These are phyloP conservation scores for Stichodactyla mertensii DNA, from an alignment of 64 coral and sea anemone genomes.

Conservation along the genomic window DNA sequence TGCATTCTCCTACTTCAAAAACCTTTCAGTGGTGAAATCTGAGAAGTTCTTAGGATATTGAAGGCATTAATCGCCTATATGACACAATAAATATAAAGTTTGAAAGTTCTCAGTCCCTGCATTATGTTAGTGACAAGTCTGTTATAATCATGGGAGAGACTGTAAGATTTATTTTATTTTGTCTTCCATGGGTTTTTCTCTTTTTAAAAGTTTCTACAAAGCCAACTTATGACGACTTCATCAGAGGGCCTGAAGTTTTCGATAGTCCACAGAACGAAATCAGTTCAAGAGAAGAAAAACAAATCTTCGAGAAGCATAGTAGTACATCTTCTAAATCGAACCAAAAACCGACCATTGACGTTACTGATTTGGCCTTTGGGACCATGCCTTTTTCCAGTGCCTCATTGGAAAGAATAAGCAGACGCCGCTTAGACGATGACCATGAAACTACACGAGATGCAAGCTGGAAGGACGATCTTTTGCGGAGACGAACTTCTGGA, in stretches of 20 bases:
- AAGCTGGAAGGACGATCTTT: too few species aligned
- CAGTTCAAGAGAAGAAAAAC: not conserved
- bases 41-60: not conserved
- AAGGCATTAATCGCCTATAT: not conserved
- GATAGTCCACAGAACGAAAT: not conserved
- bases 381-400: not conserved
- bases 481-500: not conserved
- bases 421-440: not conserved
- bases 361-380: not conserved
- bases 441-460: too few species aligned
- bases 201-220: not conserved
- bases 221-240: not conserved
- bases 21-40: not conserved
- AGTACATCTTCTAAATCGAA: not conserved
- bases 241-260: not conserved
- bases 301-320: not conserved
- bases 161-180: not conserved
- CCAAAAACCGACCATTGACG: not conserved
- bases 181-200: not conserved
- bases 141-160: not conserved
- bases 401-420: not conserved
- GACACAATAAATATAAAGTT: not conserved
- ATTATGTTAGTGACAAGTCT: not conserved
- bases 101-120: not conserved
- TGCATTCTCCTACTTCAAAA: not conserved